These are phyloP conservation scores for Clamator glandarius DNA, from an alignment of 2,797 vertebrate species.

Conservation along the genomic window DNA sequence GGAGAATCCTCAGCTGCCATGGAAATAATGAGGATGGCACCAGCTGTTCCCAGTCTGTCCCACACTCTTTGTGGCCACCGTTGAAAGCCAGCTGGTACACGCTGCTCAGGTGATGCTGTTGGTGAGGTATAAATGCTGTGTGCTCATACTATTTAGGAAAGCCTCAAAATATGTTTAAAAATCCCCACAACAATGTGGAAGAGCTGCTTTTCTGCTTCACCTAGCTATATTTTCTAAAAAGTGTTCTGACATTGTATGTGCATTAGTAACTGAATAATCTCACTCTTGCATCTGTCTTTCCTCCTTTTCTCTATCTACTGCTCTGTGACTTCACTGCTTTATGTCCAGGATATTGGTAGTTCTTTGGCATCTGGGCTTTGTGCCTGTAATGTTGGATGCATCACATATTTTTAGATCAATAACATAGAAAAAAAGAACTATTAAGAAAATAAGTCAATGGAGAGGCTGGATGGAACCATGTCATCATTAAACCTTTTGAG, in stretches of 20 bases:
- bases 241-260: not conserved
- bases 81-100: not conserved
- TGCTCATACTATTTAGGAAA: not conserved
- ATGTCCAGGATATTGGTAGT: not conserved
- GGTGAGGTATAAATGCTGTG: not conserved
- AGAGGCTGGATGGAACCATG: not conserved
- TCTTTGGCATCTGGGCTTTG: not conserved
- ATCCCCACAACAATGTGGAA: not conserved
- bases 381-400: not conserved
- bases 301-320: not conserved
- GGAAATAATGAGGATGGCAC: conserved; percentile 27
- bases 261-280: conserved; percentile 16
- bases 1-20: conserved; percentile 62
- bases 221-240: not conserved
- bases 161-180: not conserved
- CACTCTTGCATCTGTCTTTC: not conserved
- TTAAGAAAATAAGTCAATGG: not conserved
- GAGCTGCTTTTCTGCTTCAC: not conserved
- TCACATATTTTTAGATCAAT: not conserved
- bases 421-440: not conserved
- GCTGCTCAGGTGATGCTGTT: conserved; percentile 28
- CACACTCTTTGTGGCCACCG: not conserved
- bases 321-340: conserved; percentile 3
- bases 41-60: conserved; percentile 56
- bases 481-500: not conserved